Percentiles rank a stretch among this genome's conserved stretches.
phyloP scores from a whole-genome alignment of 2,113 vertebrate species.

The Etia nguti region DNA sequence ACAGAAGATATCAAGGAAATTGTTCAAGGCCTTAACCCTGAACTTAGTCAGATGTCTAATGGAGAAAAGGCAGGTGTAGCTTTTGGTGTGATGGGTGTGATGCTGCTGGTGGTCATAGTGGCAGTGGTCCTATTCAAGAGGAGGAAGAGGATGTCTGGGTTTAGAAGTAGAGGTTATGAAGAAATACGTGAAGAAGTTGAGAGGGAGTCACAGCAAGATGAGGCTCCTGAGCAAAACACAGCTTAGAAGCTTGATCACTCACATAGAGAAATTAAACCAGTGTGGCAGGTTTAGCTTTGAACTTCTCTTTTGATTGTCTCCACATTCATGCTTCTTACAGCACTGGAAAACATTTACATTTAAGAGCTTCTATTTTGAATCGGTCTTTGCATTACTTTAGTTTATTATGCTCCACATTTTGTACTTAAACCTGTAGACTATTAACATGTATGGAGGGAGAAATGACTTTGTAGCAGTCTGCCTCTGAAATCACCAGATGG shows the following conservation, averaged over 20 bases:
- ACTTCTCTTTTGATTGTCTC: neutral
- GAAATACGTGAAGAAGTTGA: neutral
- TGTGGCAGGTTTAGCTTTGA: neutral
- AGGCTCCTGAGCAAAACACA: neutral
- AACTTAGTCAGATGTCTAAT: conserved; percentile 26
- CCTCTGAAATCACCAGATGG: neutral
- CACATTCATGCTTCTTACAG: neutral
- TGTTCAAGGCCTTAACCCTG: neutral
- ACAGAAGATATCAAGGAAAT: conserved; percentile 64
- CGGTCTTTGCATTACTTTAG: neutral
- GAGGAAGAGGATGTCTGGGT: neutral
- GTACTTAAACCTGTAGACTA: neutral
- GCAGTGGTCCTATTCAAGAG: neutral
- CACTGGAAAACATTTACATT: neutral
- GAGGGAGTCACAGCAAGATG: neutral
- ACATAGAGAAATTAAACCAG: neutral
- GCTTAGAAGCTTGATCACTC: accelerated
- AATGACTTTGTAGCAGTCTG: neutral
- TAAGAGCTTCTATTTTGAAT: neutral
- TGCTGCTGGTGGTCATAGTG: neutral
- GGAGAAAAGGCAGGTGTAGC: conserved; percentile 43
- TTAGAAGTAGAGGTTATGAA: neutral
- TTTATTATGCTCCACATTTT: neutral
- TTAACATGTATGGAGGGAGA: neutral
- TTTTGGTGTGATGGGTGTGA: conserved; percentile 52